Conservation (phyloP, 1,140 invertebrate genomes). For the Cyrtorhinus lividipennis region DNA sequence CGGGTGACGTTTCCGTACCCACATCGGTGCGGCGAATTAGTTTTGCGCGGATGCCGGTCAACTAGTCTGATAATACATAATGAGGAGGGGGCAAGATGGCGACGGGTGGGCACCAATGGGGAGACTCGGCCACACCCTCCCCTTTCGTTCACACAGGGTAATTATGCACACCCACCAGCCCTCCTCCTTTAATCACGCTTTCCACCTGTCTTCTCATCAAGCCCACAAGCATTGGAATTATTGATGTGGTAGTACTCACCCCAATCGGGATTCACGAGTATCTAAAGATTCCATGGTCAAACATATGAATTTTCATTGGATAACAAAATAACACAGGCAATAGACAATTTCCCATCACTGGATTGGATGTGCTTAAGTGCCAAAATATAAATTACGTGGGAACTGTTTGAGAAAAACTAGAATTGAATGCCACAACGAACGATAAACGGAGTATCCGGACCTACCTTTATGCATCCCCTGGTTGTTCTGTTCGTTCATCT, state of each 20-base stretch:
- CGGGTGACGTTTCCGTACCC: no score
- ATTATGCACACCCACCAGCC: background rate
- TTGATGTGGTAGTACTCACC: no score
- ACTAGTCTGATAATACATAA: background rate
- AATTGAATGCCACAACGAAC: no score
- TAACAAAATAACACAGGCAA: background rate
- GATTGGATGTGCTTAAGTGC: no score
- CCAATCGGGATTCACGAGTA: no score
- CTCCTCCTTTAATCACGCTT: background rate
- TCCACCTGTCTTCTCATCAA: no score
- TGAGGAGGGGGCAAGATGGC: constrained; percentile 10
- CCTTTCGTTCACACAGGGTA: background rate
- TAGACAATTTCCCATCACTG: background rate
- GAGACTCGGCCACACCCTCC: constrained; percentile 3
- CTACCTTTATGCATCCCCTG: constrained; percentile 37
- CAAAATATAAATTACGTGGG: background rate
- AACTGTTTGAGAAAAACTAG: no score
- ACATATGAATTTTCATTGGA: background rate
- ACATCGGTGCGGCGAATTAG: no score
- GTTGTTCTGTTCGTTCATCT: constrained; percentile 36
- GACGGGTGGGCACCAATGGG: background rate
- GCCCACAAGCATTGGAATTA: no score
- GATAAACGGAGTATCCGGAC: no score
- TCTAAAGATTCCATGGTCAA: no score
- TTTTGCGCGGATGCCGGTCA: background rate